Evolutionary conservation across 2,797 vertebrate genomes (phyloP).

Genomic region (Microcaecilia unicolor): DNA sequence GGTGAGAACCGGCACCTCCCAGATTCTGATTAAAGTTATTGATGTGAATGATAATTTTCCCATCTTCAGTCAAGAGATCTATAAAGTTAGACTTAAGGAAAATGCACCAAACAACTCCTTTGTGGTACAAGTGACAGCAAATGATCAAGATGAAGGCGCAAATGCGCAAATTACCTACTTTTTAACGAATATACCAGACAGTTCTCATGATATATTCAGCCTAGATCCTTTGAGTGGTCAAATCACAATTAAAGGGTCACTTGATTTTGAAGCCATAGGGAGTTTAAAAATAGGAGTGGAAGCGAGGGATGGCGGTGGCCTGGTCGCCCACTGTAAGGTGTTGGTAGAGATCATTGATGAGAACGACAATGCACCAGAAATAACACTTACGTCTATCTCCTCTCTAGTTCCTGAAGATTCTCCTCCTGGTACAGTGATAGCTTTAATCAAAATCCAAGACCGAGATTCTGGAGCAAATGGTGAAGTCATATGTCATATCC

Average conservation of each 20-base stretch:
- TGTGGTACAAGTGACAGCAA: slow-evolving; percentile 37
- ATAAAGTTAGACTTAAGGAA: slow-evolving; percentile 34
- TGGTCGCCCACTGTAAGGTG: neutral
- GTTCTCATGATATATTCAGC: neutral
- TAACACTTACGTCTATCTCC: neutral
- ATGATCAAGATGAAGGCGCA: slow-evolving; percentile 50
- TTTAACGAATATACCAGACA: slow-evolving; percentile 26
- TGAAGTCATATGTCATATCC: slow-evolving; percentile 41
- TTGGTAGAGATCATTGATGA: neutral
- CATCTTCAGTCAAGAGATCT: slow-evolving; percentile 27
- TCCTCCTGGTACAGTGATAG: slow-evolving; percentile 31
- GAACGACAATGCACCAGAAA: neutral
- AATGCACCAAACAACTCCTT: slow-evolving; percentile 9
- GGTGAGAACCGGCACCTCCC: slow-evolving; percentile 30
- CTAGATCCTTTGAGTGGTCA: neutral
- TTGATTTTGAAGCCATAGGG: neutral
- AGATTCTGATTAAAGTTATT: slow-evolving; percentile 32
- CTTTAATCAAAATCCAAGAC: slow-evolving; percentile 57
- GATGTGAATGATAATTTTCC: slow-evolving; percentile 52
- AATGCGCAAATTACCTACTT: slow-evolving; percentile 35
- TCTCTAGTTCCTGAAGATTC: neutral
- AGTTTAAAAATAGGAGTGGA: neutral
- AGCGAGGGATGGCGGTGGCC: neutral
- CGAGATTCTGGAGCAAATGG: slow-evolving; percentile 54
- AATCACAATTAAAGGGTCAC: neutral